A percentile compares a stretch with the other conserved stretches of the same genome.
Evolutionary conservation across 1,140 invertebrate genomes (phyloP).

Genomic region (Pinna nobilis): DNA sequence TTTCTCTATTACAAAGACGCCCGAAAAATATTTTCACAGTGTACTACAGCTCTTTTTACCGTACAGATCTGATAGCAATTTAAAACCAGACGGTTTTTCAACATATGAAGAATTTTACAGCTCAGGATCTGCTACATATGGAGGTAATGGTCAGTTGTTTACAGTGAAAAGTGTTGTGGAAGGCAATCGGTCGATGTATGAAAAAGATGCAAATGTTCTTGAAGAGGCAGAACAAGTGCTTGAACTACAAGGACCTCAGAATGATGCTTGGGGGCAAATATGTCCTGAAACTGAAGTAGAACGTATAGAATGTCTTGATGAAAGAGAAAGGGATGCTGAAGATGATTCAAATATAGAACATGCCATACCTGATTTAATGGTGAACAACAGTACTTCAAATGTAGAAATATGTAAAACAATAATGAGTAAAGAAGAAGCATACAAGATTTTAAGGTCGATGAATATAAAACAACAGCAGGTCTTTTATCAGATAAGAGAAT

Average conservation of each 20-base stretch:
- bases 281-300: background rate
- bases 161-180: conserved; percentile 2
- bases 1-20: conserved; percentile 7
- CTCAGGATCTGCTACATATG: conserved; percentile 12
- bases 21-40: conserved; percentile 21
- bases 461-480: conserved; percentile 13
- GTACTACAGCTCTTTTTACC: conserved; percentile 37
- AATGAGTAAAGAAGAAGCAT: background rate
- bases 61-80: conserved; percentile 14
- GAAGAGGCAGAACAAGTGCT: conserved; percentile 8
- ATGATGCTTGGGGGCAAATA: background rate
- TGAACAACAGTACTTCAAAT: too few species aligned
- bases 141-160: background rate
- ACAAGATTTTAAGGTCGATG: background rate
- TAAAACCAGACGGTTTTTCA: conserved; percentile 29
- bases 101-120: conserved; percentile 26
- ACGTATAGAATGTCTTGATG: background rate
- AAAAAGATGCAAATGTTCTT: conserved; percentile 1
- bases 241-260: conserved; percentile 3
- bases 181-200: background rate
- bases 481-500: conserved; percentile 34
- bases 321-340: background rate
- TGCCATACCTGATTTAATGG: background rate
- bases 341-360: background rate
- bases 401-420: background rate